A percentile compares a stretch with the other conserved stretches of the same genome.
These are phyloP conservation scores for Melanchra persicariae DNA, from an alignment of 2,888 invertebrate genomes.

Conservation along the genomic window DNA sequence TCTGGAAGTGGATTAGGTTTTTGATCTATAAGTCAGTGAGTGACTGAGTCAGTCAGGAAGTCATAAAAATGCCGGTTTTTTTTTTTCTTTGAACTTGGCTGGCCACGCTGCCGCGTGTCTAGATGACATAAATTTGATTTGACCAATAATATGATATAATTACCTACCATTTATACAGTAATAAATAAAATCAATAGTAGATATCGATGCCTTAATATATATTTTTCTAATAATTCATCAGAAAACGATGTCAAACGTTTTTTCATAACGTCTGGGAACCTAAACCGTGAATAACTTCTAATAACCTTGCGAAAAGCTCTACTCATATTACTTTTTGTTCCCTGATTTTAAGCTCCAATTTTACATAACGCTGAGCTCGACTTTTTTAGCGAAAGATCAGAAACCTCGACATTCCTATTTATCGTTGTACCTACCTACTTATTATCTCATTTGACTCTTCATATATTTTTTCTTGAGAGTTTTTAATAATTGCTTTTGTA, in stretches of 20 bases:
- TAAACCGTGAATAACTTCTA: conserved; percentile 38
- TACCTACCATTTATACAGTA: background rate
- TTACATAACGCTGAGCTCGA: conserved; percentile 32
- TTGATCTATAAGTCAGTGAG: too few species aligned
- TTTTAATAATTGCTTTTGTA: too few species aligned
- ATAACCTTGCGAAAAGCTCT: conserved; percentile 40
- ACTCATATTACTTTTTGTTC: conserved; percentile 21
- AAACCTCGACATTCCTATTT: conserved; percentile 28
- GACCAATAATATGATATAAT: background rate
- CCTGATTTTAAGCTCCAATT: conserved; percentile 28
- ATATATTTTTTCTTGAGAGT: background rate
- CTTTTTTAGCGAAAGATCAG: conserved; percentile 15
- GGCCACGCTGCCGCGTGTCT: too few species aligned
- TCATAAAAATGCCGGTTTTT: too few species aligned
- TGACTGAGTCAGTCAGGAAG: too few species aligned
- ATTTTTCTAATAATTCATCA: conserved; percentile 15
- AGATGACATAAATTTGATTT: conserved; percentile 1
- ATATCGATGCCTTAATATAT: background rate
- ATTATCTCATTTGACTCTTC: conserved; percentile 15
- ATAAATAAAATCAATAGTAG: background rate
- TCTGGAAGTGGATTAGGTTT: too few species aligned
- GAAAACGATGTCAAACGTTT: conserved; percentile 9
- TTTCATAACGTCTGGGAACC: conserved; percentile 24
- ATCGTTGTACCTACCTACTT: conserved; percentile 24
- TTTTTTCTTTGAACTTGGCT: too few species aligned